phyloP scores from a whole-genome alignment of 2,797 vertebrate genomes.

The Bufotes viridis region DNA sequence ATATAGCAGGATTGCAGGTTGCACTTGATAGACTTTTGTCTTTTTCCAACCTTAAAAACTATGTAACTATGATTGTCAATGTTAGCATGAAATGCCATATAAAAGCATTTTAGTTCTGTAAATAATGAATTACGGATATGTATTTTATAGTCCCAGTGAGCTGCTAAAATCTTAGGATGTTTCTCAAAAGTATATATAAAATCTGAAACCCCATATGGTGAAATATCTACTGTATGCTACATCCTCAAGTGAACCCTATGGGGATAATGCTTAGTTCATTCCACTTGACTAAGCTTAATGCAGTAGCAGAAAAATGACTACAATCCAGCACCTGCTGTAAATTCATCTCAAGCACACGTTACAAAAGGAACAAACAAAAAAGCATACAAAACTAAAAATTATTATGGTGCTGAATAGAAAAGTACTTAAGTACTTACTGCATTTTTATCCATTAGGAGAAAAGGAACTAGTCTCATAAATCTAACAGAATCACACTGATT shows the following conservation, averaged over 20 bases:
- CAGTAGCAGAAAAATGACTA: constrained; percentile 35
- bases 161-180: constrained; percentile 25
- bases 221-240: constrained; percentile 35
- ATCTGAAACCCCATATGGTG: constrained; percentile 46
- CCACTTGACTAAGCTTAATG: constrained; percentile 58
- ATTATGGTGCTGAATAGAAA: neutral
- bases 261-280: constrained; percentile 56
- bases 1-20: too few species aligned
- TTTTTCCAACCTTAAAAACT: too few species aligned
- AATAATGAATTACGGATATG: constrained; percentile 1
- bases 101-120: neutral
- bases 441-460: constrained; percentile 10
- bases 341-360: constrained; percentile 25
- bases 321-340: constrained; percentile 54
- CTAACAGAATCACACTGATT: neutral
- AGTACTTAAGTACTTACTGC: constrained; percentile 5
- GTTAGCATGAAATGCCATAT: neutral
- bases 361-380: constrained; percentile 42
- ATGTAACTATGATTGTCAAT: neutral
- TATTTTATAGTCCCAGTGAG: constrained; percentile 19
- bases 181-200: constrained; percentile 44
- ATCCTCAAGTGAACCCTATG: constrained; percentile 55
- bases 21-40: too few species aligned
- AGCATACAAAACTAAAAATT: constrained; percentile 6
- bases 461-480: neutral